Evolutionary conservation across 2,797 vertebrate genomes (phyloP), one percentile per base, ranked within the genome.

Genomic region (Esox lucius): DNA sequence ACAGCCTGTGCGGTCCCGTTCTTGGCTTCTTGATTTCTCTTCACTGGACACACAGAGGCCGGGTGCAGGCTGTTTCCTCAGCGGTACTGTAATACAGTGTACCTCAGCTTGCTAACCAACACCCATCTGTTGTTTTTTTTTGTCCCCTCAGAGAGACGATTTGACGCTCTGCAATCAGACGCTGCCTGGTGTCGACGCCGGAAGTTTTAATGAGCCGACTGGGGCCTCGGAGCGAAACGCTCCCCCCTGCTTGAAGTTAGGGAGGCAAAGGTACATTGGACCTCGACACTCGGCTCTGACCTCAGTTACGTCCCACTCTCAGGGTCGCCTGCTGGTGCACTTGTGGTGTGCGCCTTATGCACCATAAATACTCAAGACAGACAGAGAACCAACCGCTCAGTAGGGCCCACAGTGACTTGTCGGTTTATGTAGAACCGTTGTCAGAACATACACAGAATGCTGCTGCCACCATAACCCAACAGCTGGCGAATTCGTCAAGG

Each of bases 11-110:
- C 13, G 39, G 31, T 68, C 66, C 35, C 39, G 31, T 33, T 39
- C 31, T 33, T 16, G 66, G 17, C 66, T 68, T 68, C 66, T 68
- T 42, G 33, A 68, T 68, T 68, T 68, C 66, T 35, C 33, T 35
- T 68, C 33, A 68, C 68, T 68, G 17, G 66, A 68, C 68, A 68
- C 31, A 15, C 39, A 39, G 33, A 39, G 35, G 66, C 31, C 68
- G 33, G 33, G 33, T 5, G 33, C 33, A 19, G 66, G 15, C 33
- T 19, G 12, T 53, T 35, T 35, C 33, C 33, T 17, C 31, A 39
- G 39, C 39, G 39, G 66, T 33, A 68, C 15, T 33, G 33, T 68
- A 35, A 39, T 67, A 67, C 31, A 1, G 66, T 68, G 31, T 68
- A 53, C 51, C 51, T 16, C 4, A 16, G 15, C 51, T 53, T 15